Evolutionary conservation across 2,113 vertebrate species (phyloP).

Genomic region (Aramus guarauna): DNA sequence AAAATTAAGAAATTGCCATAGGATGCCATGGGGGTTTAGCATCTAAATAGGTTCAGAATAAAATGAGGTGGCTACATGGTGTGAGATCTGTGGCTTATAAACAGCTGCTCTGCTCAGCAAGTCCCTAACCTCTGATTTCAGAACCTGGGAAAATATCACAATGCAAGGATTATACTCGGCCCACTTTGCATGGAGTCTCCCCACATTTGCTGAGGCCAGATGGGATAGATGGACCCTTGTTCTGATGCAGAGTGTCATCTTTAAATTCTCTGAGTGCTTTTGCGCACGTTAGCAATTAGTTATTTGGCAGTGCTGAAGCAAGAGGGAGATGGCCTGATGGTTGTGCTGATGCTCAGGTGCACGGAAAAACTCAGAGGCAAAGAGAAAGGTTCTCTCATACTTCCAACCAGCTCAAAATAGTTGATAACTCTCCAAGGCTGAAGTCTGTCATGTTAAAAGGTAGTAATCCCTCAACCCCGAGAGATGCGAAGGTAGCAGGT

Average conservation of each 20-base stretch:
- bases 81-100: neutral
- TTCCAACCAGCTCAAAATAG: neutral
- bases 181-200: neutral
- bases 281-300: neutral
- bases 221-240: neutral
- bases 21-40: neutral
- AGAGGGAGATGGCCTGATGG: neutral
- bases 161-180: neutral
- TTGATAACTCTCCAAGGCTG: neutral
- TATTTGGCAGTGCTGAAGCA: neutral
- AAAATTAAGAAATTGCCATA: neutral
- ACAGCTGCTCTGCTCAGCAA: neutral
- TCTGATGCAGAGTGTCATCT: neutral
- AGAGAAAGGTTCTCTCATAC: neutral
- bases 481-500: neutral
- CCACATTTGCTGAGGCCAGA: neutral
- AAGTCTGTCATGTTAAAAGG: neutral
- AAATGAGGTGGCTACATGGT: neutral
- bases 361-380: neutral
- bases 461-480: neutral
- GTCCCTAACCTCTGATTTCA: neutral
- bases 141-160: neutral
- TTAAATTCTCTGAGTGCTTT: neutral
- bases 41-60: neutral
- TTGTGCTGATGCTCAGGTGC: neutral